Evolutionary conservation across 2,797 vertebrate genomes (phyloP).

Genomic region (Monodelphis domestica): DNA sequence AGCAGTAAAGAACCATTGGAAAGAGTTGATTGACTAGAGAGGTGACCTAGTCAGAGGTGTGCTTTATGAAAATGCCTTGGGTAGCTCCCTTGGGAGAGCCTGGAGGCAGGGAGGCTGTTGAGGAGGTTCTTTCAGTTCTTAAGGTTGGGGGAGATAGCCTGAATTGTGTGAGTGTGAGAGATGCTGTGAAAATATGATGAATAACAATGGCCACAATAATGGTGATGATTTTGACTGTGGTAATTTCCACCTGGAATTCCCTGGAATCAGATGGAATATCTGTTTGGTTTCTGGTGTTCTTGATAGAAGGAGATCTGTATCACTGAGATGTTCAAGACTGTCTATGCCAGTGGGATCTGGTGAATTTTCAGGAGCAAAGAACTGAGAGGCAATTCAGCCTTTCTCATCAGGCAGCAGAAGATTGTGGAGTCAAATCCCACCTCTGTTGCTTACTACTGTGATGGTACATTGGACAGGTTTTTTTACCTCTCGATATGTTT

Average conservation of each 20-base stretch:
- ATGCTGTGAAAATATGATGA: neutral
- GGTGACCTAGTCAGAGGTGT: neutral
- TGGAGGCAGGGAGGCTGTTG: too few species aligned
- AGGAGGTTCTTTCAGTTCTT: neutral
- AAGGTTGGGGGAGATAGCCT: neutral
- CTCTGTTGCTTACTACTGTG: too few species aligned
- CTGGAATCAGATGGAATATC: conserved; percentile 29
- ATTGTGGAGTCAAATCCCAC: neutral
- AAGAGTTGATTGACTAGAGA: neutral
- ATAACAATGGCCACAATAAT: neutral
- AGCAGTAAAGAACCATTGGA: neutral
- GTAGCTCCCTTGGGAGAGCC: too few species aligned
- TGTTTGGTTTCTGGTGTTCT: conserved; percentile 48
- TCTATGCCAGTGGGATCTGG: neutral
- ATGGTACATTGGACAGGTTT: neutral
- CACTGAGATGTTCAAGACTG: conserved; percentile 19
- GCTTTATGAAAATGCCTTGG: neutral
- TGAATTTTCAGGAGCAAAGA: neutral
- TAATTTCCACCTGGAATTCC: conserved; percentile 40
- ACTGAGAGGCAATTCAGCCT: neutral
- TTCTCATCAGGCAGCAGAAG: neutral
- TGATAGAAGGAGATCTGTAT: conserved; percentile 38
- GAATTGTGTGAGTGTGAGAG: neutral
- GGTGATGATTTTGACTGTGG: neutral
- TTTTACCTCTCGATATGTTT: neutral